Base-by-base conservation (phyloP, 2,888 invertebrate genomes). In the Limulus polyphemus region DNA sequence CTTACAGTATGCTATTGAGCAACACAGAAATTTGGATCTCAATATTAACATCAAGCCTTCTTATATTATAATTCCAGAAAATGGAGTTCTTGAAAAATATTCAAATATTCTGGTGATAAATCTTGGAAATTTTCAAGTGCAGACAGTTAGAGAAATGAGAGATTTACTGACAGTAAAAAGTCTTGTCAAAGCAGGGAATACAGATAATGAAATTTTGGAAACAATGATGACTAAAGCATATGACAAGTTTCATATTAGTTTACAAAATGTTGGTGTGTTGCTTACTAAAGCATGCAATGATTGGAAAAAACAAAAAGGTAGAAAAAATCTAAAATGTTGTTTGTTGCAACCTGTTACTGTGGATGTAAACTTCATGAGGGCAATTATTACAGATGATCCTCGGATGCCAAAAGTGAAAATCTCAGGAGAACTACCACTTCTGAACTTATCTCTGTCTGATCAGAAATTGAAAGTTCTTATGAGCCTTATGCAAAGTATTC, bases 1-100 rank as follows among this genome's bases (percentile, higher is more conserved):
- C 3, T 82, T 99, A 75, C 91, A 95, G 73, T 87, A 93, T 73
- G 89, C 94, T 0, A 89, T 99, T 57, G 88, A 93, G 62, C 82
- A 86, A 69, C 90, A 89, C 72, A 82, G 84, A 0, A 81, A 84
- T 60, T 78, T 93, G 14, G 90, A 93, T 69, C 77, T 93, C 49
- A 83, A 88, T 71, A 83, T 99, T 13, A 83, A 88, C 73, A 81
- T 98, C 50, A 84, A 87, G 73, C 90, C 98, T 0, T 90, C 93
- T 0, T 86, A 88, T 72, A 79, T 99, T 58, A 83, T 98, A 57
- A 78, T 99, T 67, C 94, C 97, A 0, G 83, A 88, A 65, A 83
- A 83, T 47, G 98, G 98, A 12, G 79, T 84, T 47, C 88, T 86
- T 76, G 82, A 76, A 67, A 81, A 79, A 85, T 86, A 73, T 77